Evolutionary conservation across 2,113 vertebrate genomes (phyloP).

Genomic region (Elaphurus davidianus): DNA sequence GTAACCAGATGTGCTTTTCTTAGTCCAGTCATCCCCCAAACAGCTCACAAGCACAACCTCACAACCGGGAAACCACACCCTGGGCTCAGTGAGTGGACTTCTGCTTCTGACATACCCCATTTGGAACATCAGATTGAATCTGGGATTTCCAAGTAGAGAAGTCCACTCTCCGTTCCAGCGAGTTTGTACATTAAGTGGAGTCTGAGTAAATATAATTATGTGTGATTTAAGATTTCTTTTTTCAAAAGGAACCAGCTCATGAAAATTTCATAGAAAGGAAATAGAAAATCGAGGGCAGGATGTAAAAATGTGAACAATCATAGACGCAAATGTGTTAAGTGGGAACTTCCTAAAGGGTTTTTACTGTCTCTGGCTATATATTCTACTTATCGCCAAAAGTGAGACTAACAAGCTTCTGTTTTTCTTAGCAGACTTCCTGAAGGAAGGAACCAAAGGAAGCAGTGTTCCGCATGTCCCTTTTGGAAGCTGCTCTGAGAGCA

Average conservation of each 20-base stretch:
- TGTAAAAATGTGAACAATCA: slow-evolving; percentile 55
- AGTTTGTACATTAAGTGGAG: slow-evolving; percentile 26
- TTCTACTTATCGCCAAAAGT: slow-evolving; percentile 49
- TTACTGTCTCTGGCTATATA: slow-evolving; percentile 49
- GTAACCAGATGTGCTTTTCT: background rate
- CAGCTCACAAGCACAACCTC: background rate
- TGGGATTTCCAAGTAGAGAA: background rate
- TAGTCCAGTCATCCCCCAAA: background rate
- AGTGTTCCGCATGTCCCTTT: background rate
- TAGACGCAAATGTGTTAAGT: slow-evolving; percentile 61
- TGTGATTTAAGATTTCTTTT: slow-evolving; percentile 49
- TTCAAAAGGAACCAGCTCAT: slow-evolving; percentile 60
- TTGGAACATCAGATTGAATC: background rate
- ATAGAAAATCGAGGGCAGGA: slow-evolving; percentile 56
- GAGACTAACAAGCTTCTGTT: slow-evolving; percentile 50
- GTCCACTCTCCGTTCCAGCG: background rate
- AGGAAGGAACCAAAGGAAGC: background rate
- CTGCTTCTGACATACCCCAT: background rate
- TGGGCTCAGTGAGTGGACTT: background rate
- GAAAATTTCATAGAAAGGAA: slow-evolving; percentile 68
- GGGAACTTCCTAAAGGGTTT: slow-evolving; percentile 62
- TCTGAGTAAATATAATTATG: slow-evolving; percentile 56
- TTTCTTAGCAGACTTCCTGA: slow-evolving; percentile 45
- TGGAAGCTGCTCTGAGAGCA: background rate
- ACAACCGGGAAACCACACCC: background rate